Base-by-base conservation (phyloP, 2,888 invertebrate genomes). In the Endomychus coccineus region DNA sequence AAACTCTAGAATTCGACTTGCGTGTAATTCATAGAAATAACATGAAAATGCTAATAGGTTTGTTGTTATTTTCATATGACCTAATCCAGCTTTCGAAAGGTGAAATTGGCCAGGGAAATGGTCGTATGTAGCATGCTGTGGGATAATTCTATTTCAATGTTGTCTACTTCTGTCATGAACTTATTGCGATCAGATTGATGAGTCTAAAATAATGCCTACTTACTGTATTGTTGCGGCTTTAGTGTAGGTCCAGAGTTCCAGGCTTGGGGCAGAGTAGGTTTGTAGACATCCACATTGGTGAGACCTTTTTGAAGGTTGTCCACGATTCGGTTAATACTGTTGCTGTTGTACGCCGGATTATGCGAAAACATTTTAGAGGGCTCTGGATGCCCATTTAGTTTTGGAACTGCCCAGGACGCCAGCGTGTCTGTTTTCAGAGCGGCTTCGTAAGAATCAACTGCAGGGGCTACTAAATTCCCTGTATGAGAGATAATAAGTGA, bases 231-330 rank as follows among this genome's bases (percentile, higher is more conserved):
- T 51, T 61, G 56, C 44, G 48, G 52, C 39, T 56, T 52, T 21
- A 49, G 35, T 5, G 51, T 45, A 19, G 55, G 39, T 25, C 51
- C 46, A 2, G 61, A 49, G 41, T 63, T 68, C 73, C 73, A 73
- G 21, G 69, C 70, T 43, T 65, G 63, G 0, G 72, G 71, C 34
- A 67, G 48, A 38, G 66, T 64, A 2, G 71, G 68, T 50, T 69
- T 69, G 48, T 71, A 70, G 3, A 71, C 57, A 44, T 70, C 68
- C 4, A 63, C 63, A 42, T 56, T 60, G 16, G 50, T 49, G 11
- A 46, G 46, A 22, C 64, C 65, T 39, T 63, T 64, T 37, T 65
- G 66, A 31, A 60, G 49, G 46, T 66, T 65, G 28, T 66, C 62
- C 13, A 66, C 64, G 39, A 64, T 62, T 39, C 50, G 56, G 43